Percentiles rank a stretch among this genome's conserved stretches.
Evolutionary conservation across 2,113 vertebrate species (phyloP).

Genomic region (Gavia stellata): DNA sequence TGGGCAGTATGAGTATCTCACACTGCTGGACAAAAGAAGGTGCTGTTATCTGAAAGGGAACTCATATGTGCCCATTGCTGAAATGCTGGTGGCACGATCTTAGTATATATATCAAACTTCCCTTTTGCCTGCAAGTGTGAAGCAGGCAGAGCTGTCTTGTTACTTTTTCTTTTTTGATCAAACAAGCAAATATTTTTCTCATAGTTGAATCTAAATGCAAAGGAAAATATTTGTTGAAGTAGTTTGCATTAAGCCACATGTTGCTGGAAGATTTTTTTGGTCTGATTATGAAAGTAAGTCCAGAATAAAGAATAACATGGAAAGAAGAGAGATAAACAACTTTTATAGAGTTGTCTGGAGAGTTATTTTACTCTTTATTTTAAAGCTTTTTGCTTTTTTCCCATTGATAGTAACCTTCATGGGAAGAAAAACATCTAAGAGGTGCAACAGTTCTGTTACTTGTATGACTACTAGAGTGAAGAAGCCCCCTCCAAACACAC

Average conservation of each 20-base stretch:
- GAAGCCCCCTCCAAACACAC: not conserved
- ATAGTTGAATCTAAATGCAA: not conserved
- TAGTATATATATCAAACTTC: not conserved
- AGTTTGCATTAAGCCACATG: not conserved
- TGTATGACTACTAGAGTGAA: not conserved
- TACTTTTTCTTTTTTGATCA: not conserved
- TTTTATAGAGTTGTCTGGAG: not conserved
- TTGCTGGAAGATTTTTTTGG: not conserved
- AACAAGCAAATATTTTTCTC: not conserved
- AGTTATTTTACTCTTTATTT: not conserved
- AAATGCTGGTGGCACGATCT: not conserved
- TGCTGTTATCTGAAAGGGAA: not conserved
- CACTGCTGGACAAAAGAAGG: not conserved
- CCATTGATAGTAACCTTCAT: not conserved
- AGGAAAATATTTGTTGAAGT: not conserved
- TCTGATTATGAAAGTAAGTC: not conserved
- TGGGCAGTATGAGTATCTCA: not conserved
- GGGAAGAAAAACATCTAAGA: not conserved
- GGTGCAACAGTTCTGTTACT: not conserved
- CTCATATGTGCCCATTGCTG: fast-evolving
- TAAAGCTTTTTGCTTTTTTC: not conserved
- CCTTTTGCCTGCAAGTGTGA: not conserved
- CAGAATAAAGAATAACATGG: not conserved
- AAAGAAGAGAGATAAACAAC: not conserved
- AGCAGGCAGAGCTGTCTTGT: not conserved